Percentiles rank a stretch among this genome's conserved stretches.
Conservation (phyloP, 2,888 invertebrate species). For the Drosophila conformis region DNA sequence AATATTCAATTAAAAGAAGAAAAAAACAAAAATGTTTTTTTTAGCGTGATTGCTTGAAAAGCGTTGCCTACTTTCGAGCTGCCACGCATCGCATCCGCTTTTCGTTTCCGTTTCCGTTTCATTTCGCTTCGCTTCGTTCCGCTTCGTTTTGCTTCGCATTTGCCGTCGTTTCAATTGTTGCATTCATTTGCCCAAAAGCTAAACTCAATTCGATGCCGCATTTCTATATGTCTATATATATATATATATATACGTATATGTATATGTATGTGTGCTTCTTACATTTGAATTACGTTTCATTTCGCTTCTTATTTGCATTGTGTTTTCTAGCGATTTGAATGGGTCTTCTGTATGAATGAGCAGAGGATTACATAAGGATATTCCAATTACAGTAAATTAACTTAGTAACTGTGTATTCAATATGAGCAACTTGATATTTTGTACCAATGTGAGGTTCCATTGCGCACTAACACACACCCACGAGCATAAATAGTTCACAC, state of each 20-base stretch:
- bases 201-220: slow-evolving; percentile 29
- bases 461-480: slow-evolving; percentile 56
- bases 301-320: slow-evolving; percentile 4
- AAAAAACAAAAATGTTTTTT: slow-evolving; percentile 29
- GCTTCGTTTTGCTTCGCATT: slow-evolving; percentile 25
- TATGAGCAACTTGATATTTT: slow-evolving; percentile 15
- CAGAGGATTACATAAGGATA: slow-evolving; percentile 10
- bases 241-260: not conserved
- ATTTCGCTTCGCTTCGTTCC: slow-evolving; percentile 45
- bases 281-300: slow-evolving; percentile 3
- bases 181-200: slow-evolving; percentile 42
- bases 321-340: slow-evolving; percentile 17
- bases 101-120: slow-evolving; percentile 27
- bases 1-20: slow-evolving; percentile 34
- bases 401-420: slow-evolving; percentile 10
- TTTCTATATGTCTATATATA: slow-evolving; percentile 9
- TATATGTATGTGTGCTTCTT: not conserved
- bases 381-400: slow-evolving; percentile 14
- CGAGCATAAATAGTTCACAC: slow-evolving; percentile 14
- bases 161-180: slow-evolving; percentile 18
- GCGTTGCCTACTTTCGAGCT: slow-evolving; percentile 61
- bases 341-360: slow-evolving; percentile 17
- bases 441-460: slow-evolving; percentile 56
- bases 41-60: slow-evolving; percentile 53
- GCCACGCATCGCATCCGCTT: slow-evolving; percentile 49